Evolutionary conservation across 2,797 vertebrate genomes (phyloP).

Genomic region (Anguilla anguilla): DNA sequence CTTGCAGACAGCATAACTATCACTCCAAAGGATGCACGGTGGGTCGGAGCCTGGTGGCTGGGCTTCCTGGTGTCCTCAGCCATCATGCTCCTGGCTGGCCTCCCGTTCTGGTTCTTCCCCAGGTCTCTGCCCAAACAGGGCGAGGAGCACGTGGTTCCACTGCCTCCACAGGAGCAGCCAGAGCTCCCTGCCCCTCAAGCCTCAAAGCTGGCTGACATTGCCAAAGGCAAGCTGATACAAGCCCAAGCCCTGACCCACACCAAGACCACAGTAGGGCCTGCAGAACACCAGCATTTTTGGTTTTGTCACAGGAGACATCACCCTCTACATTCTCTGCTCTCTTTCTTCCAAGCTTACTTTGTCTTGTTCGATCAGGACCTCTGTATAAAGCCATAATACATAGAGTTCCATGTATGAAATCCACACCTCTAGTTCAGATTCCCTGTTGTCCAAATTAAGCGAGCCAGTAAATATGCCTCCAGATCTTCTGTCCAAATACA

Average conservation of each 20-base stretch:
- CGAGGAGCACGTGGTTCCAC: conserved; percentile 25
- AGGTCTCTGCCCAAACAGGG: conserved; percentile 68
- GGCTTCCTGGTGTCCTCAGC: conserved; percentile 79
- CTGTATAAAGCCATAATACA: neutral
- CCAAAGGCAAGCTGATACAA: conserved; percentile 61
- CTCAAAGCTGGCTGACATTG: conserved; percentile 59
- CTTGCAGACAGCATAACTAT: conserved; percentile 78
- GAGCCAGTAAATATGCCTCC: neutral
- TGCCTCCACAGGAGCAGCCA: neutral
- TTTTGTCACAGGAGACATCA: neutral
- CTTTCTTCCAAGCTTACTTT: neutral
- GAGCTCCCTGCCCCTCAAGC: conserved; percentile 17
- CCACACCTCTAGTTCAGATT: no score
- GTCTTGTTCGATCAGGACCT: neutral
- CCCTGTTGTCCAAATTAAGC: neutral
- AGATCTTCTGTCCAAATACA: neutral
- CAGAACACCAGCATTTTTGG: neutral
- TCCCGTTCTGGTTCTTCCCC: conserved; percentile 85
- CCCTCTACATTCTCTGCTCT: neutral
- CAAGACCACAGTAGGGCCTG: neutral
- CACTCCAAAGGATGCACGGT: conserved; percentile 76
- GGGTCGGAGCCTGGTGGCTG: conserved; percentile 89
- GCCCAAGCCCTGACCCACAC: neutral
- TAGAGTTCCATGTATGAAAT: neutral
- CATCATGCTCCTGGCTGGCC: conserved; percentile 71